phyloP scores from a whole-genome alignment of 2,797 vertebrate species.

The Spatula clypeata region DNA sequence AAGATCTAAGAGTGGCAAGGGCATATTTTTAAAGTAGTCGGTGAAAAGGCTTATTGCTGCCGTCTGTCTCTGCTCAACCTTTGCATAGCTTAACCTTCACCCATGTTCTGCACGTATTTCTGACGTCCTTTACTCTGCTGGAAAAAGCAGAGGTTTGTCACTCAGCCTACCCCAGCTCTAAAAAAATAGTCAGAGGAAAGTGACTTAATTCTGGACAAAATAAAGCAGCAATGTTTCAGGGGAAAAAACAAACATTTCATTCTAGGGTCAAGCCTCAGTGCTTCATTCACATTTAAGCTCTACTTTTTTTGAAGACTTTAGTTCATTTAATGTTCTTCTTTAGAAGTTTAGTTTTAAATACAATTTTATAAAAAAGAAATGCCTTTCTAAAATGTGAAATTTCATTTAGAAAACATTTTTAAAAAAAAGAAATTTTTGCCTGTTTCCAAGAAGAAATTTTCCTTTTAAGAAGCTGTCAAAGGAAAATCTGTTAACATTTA shows the following conservation, averaged over 20 bases:
- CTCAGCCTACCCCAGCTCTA: not conserved
- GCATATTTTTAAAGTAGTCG: conserved; percentile 2
- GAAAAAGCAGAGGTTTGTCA: not conserved
- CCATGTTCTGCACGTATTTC: not conserved
- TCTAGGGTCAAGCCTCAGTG: not conserved
- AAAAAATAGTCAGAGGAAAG: not conserved
- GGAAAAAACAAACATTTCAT: not conserved
- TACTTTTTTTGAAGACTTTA: not conserved
- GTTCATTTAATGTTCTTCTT: not conserved
- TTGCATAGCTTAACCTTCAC: conserved; percentile 22
- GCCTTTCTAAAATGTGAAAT: not conserved
- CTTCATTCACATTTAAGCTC: not conserved
- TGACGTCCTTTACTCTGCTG: not conserved
- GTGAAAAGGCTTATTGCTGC: conserved; percentile 47
- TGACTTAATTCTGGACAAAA: not conserved
- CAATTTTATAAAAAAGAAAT: not conserved
- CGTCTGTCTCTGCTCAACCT: conserved; percentile 43
- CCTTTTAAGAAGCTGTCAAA: conserved; percentile 16
- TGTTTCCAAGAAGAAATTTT: conserved; percentile 40
- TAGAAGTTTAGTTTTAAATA: not conserved
- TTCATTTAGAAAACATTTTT: not conserved
- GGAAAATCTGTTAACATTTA: conserved; percentile 9
- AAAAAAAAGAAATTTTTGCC: not conserved
- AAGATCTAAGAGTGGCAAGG: conserved; percentile 25
- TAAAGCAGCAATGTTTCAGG: not conserved